Percentiles rank a stretch among this genome's conserved stretches.
Evolutionary conservation across 2,113 vertebrate species (phyloP).

Genomic region (Eulacestoma nigropectus): DNA sequence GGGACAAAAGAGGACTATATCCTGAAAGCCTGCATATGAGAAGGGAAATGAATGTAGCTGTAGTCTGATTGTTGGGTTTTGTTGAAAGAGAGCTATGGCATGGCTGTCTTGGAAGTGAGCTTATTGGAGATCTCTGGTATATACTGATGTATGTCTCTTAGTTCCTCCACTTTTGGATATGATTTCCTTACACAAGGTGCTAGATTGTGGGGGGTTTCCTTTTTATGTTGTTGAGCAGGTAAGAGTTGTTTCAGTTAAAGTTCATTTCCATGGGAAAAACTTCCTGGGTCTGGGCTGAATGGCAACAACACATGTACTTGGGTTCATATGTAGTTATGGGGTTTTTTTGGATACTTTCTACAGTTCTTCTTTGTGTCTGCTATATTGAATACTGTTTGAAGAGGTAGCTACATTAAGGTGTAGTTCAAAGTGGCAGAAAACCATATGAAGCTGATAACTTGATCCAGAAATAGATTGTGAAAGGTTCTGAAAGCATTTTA

Average conservation of each 20-base stretch:
- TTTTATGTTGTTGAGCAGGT: not conserved
- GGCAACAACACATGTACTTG: not conserved
- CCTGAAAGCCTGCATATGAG: not conserved
- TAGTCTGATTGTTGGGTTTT: not conserved
- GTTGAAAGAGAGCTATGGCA: not conserved
- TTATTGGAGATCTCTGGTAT: not conserved
- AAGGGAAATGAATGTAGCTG: not conserved
- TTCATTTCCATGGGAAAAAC: not conserved
- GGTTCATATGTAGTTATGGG: not conserved
- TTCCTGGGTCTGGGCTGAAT: not conserved
- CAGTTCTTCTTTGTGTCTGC: not conserved
- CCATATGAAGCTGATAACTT: not conserved
- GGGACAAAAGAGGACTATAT: not conserved
- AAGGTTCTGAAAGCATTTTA: constrained; percentile 44
- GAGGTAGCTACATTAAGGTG: not conserved
- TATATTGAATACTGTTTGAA: not conserved
- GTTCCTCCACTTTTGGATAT: not conserved
- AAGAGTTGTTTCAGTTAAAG: not conserved
- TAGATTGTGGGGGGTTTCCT: not conserved
- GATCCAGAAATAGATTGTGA: constrained; percentile 38
- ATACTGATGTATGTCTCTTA: not conserved
- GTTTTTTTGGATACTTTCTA: not conserved
- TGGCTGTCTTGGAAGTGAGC: not conserved
- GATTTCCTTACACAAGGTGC: not conserved
- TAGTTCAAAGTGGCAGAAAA: constrained; percentile 16